phyloP scores from a whole-genome alignment of 2,113 vertebrate species.

The Mobula hypostoma region DNA sequence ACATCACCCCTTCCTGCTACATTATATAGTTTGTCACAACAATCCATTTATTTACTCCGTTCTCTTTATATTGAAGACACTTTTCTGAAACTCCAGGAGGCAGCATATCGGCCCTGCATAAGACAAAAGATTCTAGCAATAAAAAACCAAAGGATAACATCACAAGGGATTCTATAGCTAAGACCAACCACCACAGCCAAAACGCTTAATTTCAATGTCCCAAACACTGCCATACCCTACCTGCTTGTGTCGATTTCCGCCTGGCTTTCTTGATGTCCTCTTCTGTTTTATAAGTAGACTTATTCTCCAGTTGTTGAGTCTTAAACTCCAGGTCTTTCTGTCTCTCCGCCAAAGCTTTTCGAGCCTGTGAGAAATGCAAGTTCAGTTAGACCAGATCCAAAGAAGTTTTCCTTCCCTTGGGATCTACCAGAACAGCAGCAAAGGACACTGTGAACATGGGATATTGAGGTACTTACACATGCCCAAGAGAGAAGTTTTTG shows the following conservation, averaged over 20 bases:
- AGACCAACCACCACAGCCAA: background rate
- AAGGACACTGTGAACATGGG: background rate
- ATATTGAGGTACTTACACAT: no score
- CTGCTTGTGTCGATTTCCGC: constrained; percentile 94
- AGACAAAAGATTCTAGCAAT: background rate
- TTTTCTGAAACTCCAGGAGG: no score
- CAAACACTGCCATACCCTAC: constrained; percentile 55
- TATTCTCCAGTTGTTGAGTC: constrained; percentile 90
- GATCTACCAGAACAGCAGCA: background rate
- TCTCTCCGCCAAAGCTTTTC: constrained; percentile 81
- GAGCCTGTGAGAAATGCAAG: constrained; percentile 59
- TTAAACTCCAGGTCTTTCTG: constrained; percentile 95
- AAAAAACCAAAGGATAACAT: background rate
- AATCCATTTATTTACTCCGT: no score
- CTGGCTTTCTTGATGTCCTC: constrained; percentile 97
- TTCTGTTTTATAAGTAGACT: constrained; percentile 88
- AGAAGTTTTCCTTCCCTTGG: background rate
- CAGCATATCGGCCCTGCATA: background rate
- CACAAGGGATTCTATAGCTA: background rate
- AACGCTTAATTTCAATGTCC: background rate
- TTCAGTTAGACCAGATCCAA: background rate
- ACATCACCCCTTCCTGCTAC: background rate
- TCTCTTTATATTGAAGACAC: no score
- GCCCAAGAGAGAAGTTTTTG: background rate
- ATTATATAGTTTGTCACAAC: background rate